Conservation (phyloP, 2,888 invertebrate genomes). For the Cantharis rustica region DNA sequence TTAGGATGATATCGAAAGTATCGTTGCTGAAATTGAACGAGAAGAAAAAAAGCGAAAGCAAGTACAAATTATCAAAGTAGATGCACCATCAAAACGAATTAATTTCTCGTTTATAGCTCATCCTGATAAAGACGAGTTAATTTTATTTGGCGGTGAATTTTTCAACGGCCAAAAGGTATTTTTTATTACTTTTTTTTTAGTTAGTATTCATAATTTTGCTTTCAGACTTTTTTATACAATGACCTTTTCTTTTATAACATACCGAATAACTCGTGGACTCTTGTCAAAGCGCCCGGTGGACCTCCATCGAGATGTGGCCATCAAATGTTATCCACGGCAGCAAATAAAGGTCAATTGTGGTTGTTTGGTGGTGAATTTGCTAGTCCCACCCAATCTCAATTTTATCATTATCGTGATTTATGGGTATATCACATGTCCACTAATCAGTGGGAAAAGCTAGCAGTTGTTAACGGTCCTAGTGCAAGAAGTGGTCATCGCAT, state of each 20-base stretch:
- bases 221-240: slow-evolving; percentile 82
- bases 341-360: slow-evolving; percentile 75
- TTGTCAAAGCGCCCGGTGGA: slow-evolving; percentile 78
- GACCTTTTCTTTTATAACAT: slow-evolving; percentile 85
- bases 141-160: slow-evolving; percentile 91
- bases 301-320: slow-evolving; percentile 91
- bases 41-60: slow-evolving; percentile 74
- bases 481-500: slow-evolving; percentile 88
- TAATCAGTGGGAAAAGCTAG: slow-evolving; percentile 81
- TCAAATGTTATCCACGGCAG: slow-evolving; percentile 78
- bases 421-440: slow-evolving; percentile 80
- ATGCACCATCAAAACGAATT: slow-evolving; percentile 74
- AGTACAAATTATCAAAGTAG: slow-evolving; percentile 68
- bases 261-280: slow-evolving; percentile 77
- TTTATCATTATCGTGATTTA: slow-evolving; percentile 89
- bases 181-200: background rate
- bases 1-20: slow-evolving; percentile 80
- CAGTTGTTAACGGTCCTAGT: slow-evolving; percentile 76
- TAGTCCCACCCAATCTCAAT: slow-evolving; percentile 87
- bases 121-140: slow-evolving; percentile 85
- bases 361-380: slow-evolving; percentile 93
- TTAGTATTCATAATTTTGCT: slow-evolving; percentile 46
- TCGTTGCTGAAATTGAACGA: slow-evolving; percentile 77
- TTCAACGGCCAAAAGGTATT: slow-evolving; percentile 81
- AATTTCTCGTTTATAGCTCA: slow-evolving; percentile 82